A percentile compares a stretch with the other conserved stretches of the same genome.
These are phyloP conservation scores for Rhizomys pruinosus DNA, from an alignment of 2,113 vertebrate species.

Conservation along the genomic window DNA sequence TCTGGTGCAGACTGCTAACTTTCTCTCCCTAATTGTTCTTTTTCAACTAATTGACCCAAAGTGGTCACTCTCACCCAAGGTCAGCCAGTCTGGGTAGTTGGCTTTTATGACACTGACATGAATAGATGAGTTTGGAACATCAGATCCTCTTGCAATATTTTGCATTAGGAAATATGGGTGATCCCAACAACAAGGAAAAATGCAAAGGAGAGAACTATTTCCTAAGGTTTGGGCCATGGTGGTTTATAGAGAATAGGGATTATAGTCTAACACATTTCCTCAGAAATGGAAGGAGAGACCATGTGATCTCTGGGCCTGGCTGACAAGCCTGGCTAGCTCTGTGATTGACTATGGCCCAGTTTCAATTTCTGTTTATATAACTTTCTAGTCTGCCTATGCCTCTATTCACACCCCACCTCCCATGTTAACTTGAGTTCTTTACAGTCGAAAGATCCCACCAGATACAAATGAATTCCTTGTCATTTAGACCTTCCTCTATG, in stretches of 20 bases:
- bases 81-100: background rate
- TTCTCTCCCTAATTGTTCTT: background rate
- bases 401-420: too few relatives aligned
- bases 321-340: background rate
- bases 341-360: background rate
- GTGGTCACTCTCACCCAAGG: background rate
- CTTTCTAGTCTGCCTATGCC: background rate
- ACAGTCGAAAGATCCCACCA: slow-evolving; percentile 4
- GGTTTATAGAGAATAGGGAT: background rate
- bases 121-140: background rate
- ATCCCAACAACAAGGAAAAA: background rate
- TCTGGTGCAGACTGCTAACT: background rate
- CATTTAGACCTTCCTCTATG: slow-evolving; percentile 9
- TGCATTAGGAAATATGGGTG: slow-evolving; percentile 2
- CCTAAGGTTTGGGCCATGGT: background rate
- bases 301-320: background rate
- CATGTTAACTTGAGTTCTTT: background rate
- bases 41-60: background rate
- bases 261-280: background rate
- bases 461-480: slow-evolving; percentile 61
- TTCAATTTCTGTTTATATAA: slow-evolving; percentile 28
- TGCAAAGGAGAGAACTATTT: background rate
- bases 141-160: background rate
- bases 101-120: background rate
- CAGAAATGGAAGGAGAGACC: background rate